phyloP scores from a whole-genome alignment of 1,140 invertebrate species.

The Acromyrmex charruanus region DNA sequence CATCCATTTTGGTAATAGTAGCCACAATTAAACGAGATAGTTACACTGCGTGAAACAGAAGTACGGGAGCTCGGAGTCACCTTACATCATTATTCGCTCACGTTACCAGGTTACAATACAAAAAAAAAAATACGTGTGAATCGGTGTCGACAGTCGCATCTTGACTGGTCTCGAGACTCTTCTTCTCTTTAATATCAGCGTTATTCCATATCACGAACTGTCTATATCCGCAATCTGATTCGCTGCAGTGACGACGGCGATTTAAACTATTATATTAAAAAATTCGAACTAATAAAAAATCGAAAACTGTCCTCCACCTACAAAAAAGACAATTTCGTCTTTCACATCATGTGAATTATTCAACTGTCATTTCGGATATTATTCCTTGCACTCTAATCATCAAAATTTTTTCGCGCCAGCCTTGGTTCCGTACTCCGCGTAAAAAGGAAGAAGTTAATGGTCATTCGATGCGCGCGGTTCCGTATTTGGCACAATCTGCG shows the following conservation, averaged over 20 bases:
- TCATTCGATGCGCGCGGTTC: conserved; percentile 10
- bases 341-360: background rate
- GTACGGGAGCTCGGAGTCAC: conserved; percentile 75
- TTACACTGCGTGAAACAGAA: conserved; percentile 81
- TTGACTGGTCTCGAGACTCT: background rate
- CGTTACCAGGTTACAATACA: conserved; percentile 78
- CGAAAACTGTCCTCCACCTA: background rate
- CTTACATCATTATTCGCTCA: conserved; percentile 84
- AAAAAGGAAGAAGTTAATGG: background rate
- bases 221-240: conserved; percentile 19
- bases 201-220: conserved; percentile 12
- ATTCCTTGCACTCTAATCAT: background rate
- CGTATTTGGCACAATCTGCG: conserved; percentile 35
- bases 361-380: conserved; percentile 3
- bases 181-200: background rate
- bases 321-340: background rate
- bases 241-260: background rate
- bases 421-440: background rate
- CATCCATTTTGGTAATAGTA: conserved; percentile 18
- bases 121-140: conserved; percentile 56
- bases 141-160: background rate
- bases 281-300: background rate
- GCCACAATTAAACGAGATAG: conserved; percentile 73
- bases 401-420: background rate
- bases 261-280: conserved; percentile 18